A percentile compares a stretch with the other conserved stretches of the same genome.
phyloP scores from a whole-genome alignment of 1,140 invertebrate genomes.

The Psilanteris sp. region DNA sequence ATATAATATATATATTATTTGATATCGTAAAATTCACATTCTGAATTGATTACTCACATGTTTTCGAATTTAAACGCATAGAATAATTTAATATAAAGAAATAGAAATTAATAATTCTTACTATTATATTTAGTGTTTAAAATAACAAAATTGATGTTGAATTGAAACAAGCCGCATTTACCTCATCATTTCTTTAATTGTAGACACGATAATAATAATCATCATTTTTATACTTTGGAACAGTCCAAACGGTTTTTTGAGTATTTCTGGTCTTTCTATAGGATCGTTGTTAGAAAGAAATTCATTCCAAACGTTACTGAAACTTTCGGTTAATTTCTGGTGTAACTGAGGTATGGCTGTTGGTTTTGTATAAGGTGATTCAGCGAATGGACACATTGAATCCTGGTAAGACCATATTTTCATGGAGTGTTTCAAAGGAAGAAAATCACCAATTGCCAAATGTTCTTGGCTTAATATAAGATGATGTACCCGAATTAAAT shows the following conservation, averaged over 20 bases:
- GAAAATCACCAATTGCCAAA: constrained; percentile 86
- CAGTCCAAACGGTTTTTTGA: constrained; percentile 82
- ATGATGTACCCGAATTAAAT: constrained; percentile 88
- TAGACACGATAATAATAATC: constrained; percentile 82
- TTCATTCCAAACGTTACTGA: constrained; percentile 89
- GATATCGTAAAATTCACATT: no score
- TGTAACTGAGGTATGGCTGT: constrained; percentile 84
- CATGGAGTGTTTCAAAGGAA: constrained; percentile 82
- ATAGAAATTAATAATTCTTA: no score
- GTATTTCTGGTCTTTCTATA: constrained; percentile 83
- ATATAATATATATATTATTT: no score
- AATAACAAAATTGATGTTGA: no score
- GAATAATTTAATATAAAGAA: no score
- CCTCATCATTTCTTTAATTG: constrained; percentile 81
- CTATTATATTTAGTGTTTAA: no score
- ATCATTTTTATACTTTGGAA: constrained; percentile 82
- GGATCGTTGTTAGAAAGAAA: constrained; percentile 89
- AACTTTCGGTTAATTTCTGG: constrained; percentile 83
- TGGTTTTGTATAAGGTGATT: constrained; percentile 82
- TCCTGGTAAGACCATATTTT: constrained; percentile 74
- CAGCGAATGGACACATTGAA: constrained; percentile 78
- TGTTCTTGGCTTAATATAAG: constrained; percentile 85
- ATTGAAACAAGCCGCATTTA: constrained; percentile 11
- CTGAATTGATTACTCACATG: no score
- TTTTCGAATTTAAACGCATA: no score